Evolutionary conservation across 2,888 invertebrate genomes (phyloP), one percentile per base, ranked within the genome.

Genomic region (Hanleya hanleyi): DNA sequence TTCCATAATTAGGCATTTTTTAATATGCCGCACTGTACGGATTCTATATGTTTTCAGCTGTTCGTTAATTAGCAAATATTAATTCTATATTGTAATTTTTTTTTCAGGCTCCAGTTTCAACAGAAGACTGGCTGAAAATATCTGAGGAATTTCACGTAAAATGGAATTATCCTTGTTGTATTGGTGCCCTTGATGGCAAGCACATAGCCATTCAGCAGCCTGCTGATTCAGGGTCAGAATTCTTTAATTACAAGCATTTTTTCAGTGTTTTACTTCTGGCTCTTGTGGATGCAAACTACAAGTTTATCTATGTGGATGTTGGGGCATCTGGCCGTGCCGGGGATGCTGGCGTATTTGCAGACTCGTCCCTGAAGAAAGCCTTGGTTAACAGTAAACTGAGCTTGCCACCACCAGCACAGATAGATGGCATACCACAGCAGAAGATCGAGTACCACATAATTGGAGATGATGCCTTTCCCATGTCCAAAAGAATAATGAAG

Each of bases 381-480:
- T 50, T 72, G n/a, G 35, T 37, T 36, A 37, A 29, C n/a, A 57
- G 64, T n/a, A 37, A 18, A 15, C 67, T 80, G 15, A 35, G 70
- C 50, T 36, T 80, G 1, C 78, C 80, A 15, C 4, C 7, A 5
- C 72, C 74, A 18, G 36, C 6, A 37, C 15, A 49, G 29, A 26
- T 77, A 1, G 64, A 67, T 6, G 74, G 67, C 3, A n/a, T 36
- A 3, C 4, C 47, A 5, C 41, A 67, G 0, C 35, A 12, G 15
- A 41, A 51, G 3, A 1, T 69, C 0, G 73, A 73, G 1, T 70
- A 65, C 64, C 35, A 67, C 12, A 69, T 80, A n/a, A 61, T 80
- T 1, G 79, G 61, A 7, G 80, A 80, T 73, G 80, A 80, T 22
- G 79, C 80, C 1, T 80, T 80, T 49, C 57, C 72, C 1, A 49